Conservation (phyloP, 2,888 invertebrate genomes). For the Ptilodon capucinus region DNA sequence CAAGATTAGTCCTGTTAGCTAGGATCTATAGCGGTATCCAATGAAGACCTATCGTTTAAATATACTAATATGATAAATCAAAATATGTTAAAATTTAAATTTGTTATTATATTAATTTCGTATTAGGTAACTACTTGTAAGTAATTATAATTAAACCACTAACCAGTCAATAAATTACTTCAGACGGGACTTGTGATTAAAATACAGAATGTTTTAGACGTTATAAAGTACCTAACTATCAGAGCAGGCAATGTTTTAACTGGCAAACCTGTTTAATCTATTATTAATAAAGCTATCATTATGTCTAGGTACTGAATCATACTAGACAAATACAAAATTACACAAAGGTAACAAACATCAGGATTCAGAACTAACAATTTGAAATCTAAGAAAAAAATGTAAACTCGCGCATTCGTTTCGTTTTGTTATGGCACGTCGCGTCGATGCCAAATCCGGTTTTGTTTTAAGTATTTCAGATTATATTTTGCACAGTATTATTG, state of each 20-base stretch:
- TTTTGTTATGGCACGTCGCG: conserved; percentile 1
- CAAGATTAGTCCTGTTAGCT: too few relatives aligned
- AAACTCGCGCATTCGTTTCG: not conserved
- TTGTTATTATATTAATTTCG: too few relatives aligned
- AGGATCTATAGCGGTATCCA: too few relatives aligned
- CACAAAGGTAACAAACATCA: conserved; percentile 13
- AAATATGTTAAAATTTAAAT: too few relatives aligned
- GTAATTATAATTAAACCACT: too few relatives aligned
- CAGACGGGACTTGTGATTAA: too few relatives aligned
- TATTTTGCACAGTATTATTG: conserved; percentile 7
- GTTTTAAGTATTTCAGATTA: conserved; percentile 17
- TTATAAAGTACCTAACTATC: not conserved
- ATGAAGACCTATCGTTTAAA: too few relatives aligned
- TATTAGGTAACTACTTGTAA: too few relatives aligned
- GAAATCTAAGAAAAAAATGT: not conserved
- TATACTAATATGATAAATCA: too few relatives aligned
- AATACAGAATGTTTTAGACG: not conserved
- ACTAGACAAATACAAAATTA: conserved; percentile 3
- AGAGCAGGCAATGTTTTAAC: not conserved
- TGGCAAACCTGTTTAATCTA: not conserved
- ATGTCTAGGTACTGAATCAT: conserved; percentile 2
- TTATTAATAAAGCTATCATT: conserved; percentile 17
- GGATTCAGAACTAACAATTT: not conserved
- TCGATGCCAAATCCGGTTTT: conserved; percentile 21
- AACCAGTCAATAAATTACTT: too few relatives aligned